A percentile compares a stretch with the other conserved stretches of the same genome.
phyloP scores from a whole-genome alignment of 1,140 invertebrate genomes.

The Brachionus koreanus region DNA sequence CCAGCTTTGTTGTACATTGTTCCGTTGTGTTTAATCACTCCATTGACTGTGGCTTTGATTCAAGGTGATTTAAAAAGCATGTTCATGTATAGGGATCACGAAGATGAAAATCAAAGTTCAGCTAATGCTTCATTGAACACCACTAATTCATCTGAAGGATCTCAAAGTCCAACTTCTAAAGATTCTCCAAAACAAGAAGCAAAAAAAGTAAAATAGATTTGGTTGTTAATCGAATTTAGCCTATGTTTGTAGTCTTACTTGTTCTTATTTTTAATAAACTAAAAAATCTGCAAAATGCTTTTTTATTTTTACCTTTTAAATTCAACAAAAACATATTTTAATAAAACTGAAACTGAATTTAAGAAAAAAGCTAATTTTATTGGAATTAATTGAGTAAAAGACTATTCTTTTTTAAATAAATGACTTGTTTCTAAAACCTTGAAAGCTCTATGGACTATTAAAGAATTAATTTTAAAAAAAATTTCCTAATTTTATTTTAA shows the following conservation, averaged over 20 bases:
- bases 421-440: too few species aligned
- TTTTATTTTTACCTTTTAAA: background rate
- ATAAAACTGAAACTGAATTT: too few species aligned
- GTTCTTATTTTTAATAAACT: background rate
- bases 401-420: too few species aligned
- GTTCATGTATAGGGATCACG: constrained; percentile 60
- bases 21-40: constrained; percentile 85
- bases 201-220: constrained; percentile 12
- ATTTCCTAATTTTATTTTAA: too few species aligned
- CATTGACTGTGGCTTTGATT: constrained; percentile 76
- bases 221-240: background rate
- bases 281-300: background rate
- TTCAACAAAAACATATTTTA: background rate
- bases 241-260: background rate
- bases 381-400: too few species aligned
- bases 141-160: constrained; percentile 10
- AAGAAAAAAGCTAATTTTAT: too few species aligned
- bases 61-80: constrained; percentile 84
- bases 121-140: background rate
- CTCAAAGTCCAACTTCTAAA: background rate
- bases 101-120: background rate
- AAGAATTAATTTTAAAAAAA: too few species aligned
- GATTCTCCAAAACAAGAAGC: background rate
- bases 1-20: constrained; percentile 95
- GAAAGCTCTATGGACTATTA: too few species aligned